These are phyloP conservation scores for Schrankia costaestrigalis DNA, from an alignment of 2,888 invertebrate species.

Conservation along the genomic window DNA sequence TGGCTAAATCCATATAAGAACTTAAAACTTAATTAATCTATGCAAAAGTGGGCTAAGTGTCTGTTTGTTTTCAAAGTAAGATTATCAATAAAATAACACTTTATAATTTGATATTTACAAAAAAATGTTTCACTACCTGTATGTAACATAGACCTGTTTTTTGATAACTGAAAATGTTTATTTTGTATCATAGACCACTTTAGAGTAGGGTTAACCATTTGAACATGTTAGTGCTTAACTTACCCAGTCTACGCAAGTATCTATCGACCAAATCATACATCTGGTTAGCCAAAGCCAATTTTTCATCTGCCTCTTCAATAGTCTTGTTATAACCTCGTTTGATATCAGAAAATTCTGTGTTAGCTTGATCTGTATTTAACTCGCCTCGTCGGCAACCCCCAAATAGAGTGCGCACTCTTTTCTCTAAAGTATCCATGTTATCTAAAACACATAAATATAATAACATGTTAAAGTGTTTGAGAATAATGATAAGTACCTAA, in stretches of 20 bases:
- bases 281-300: slow-evolving; percentile 95
- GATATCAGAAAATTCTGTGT: slow-evolving; percentile 91
- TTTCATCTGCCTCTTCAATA: slow-evolving; percentile 97
- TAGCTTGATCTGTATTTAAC: slow-evolving; percentile 86
- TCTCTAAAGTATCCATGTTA: slow-evolving; percentile 95
- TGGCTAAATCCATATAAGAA: too few species aligned
- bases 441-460: slow-evolving; percentile 71
- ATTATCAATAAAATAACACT: too few species aligned
- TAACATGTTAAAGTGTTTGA: background rate
- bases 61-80: too few species aligned
- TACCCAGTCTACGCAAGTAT: slow-evolving; percentile 92
- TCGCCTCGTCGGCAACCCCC: slow-evolving; percentile 89
- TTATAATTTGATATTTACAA: too few species aligned
- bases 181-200: too few species aligned
- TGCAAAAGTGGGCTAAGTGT: too few species aligned
- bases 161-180: too few species aligned
- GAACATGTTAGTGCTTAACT: slow-evolving; percentile 38
- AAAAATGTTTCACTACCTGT: too few species aligned
- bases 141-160: too few species aligned
- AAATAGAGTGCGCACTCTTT: slow-evolving; percentile 93
- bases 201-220: too few species aligned
- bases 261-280: slow-evolving; percentile 97
- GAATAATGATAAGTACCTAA: background rate
- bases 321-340: slow-evolving; percentile 94
- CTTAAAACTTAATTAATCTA: too few species aligned